Conservation (phyloP, 2,888 invertebrate genomes). For the Zeuzera pyrina region DNA sequence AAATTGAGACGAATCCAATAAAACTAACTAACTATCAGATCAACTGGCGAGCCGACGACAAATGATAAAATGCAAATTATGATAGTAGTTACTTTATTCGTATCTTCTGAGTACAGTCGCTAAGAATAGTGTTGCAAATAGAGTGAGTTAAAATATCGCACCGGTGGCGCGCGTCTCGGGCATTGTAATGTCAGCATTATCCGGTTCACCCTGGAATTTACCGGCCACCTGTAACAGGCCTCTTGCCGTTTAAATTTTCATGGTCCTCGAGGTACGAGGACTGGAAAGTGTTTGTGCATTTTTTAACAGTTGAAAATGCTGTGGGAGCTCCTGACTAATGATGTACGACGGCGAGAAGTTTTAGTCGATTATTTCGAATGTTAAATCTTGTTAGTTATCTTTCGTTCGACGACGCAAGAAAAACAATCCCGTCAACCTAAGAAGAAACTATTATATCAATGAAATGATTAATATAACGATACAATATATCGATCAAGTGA, state of each 20-base stretch:
- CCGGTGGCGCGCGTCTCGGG: conserved; percentile 15
- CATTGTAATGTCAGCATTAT: conserved; percentile 32
- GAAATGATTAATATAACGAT: too few relatives aligned
- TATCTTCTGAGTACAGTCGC: neutral
- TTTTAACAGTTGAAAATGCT: conserved; percentile 20
- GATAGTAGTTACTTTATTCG: too few relatives aligned
- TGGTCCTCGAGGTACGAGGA: conserved; percentile 31
- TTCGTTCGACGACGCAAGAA: too few relatives aligned
- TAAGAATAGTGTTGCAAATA: neutral
- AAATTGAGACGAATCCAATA: too few relatives aligned
- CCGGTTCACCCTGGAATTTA: conserved; percentile 40
- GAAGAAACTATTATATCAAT: too few relatives aligned
- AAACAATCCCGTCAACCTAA: too few relatives aligned
- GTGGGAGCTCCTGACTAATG: too few relatives aligned
- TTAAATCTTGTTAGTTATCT: too few relatives aligned
- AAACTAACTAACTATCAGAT: neutral
- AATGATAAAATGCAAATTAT: neutral
- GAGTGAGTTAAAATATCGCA: neutral
- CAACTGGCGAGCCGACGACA: neutral
- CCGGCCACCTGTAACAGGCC: conserved; percentile 53
- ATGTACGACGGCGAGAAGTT: too few relatives aligned
- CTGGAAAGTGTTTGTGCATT: conserved; percentile 45
- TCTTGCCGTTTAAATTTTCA: conserved; percentile 41
- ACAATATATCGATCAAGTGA: too few relatives aligned
- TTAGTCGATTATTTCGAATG: too few relatives aligned